phyloP scores from a whole-genome alignment of 2,113 vertebrate species.

The Pluvialis apricaria region DNA sequence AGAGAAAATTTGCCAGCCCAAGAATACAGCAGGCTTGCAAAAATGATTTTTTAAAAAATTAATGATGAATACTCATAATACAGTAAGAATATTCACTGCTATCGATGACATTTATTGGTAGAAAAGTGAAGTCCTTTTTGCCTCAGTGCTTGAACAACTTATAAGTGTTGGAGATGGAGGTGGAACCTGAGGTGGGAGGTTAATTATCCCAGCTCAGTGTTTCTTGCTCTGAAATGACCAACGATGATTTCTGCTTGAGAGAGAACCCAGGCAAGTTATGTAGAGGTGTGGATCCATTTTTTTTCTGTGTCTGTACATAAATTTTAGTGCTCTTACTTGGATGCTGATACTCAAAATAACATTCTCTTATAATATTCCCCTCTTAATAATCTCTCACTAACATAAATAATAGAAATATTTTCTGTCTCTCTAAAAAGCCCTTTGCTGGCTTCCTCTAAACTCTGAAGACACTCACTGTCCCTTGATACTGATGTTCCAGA shows the following conservation, averaged over 20 bases:
- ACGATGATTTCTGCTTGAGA: not conserved
- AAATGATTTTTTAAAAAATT: not conserved
- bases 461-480: not conserved
- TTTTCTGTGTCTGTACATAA: not conserved
- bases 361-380: not conserved
- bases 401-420: not conserved
- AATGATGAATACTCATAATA: not conserved
- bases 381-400: not conserved
- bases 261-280: not conserved
- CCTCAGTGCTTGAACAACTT: not conserved
- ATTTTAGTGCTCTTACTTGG: not conserved
- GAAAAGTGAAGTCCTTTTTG: not conserved
- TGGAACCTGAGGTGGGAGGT: not conserved
- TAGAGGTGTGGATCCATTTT: not conserved
- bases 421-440: not conserved
- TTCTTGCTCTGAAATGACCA: not conserved
- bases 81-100: not conserved
- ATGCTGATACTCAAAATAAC: not conserved
- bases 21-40: not conserved
- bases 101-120: not conserved
- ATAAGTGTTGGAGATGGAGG: not conserved
- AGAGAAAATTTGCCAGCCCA: not conserved
- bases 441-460: not conserved
- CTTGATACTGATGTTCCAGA: slow-evolving; percentile 43
- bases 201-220: not conserved